Percentiles rank a stretch among this genome's conserved stretches.
Evolutionary conservation across 2,113 vertebrate species (phyloP).

Genomic region (Sakesphorus luctuosus): DNA sequence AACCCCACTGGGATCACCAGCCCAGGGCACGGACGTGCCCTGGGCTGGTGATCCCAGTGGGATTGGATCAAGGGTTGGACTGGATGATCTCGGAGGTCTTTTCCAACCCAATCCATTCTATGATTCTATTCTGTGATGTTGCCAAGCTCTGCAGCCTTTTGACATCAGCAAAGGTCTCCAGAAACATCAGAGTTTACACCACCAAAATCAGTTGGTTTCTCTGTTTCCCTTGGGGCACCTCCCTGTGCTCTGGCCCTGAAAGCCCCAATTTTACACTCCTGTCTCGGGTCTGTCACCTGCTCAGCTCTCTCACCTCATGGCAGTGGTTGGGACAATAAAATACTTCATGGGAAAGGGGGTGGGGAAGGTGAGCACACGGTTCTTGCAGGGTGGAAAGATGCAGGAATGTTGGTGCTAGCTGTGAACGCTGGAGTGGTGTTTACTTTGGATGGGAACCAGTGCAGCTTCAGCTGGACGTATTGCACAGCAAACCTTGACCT

Average conservation of each 20-base stretch:
- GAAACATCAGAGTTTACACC: neutral
- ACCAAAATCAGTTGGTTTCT: neutral
- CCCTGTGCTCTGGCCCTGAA: neutral
- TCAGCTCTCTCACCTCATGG: neutral
- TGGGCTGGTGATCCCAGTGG: no score
- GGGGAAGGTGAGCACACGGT: neutral
- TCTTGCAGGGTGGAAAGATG: neutral
- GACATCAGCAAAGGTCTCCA: neutral
- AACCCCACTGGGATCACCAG: no score
- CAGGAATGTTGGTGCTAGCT: slow-evolving; percentile 40
- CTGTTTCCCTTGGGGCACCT: neutral
- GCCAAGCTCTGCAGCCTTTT: neutral
- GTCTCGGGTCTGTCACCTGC: neutral
- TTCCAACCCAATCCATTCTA: no score
- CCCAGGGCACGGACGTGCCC: no score
- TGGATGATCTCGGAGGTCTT: no score
- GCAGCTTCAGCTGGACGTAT: neutral
- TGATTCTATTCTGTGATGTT: neutral
- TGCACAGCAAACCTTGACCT: slow-evolving; percentile 16
- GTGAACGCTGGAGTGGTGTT: neutral
- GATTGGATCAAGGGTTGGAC: no score
- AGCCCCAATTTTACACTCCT: neutral
- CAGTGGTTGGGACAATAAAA: neutral
- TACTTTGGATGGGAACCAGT: slow-evolving; percentile 37
- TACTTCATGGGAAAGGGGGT: accelerated